A percentile compares a stretch with the other conserved stretches of the same genome.
These are phyloP conservation scores for Panopea generosa DNA, from an alignment of 2,888 invertebrate genomes.

Conservation along the genomic window DNA sequence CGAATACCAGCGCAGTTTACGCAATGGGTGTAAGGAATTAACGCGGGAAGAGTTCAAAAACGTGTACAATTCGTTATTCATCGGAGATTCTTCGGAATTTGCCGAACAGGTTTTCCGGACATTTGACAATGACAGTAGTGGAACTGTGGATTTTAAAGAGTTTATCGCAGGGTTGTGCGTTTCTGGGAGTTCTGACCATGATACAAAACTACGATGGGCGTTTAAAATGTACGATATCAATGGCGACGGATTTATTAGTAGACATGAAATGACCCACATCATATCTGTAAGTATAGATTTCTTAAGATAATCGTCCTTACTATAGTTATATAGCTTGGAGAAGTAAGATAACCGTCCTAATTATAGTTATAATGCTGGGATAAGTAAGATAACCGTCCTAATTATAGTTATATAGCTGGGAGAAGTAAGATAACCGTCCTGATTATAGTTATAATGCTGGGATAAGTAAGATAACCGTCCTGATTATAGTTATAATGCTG, in stretches of 20 bases:
- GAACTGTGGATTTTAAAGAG: constrained; percentile 58
- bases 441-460: too few relatives aligned
- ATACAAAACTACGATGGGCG: constrained; percentile 63
- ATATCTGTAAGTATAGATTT: constrained; percentile 35
- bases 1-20: constrained; percentile 28
- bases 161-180: constrained; percentile 67
- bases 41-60: constrained; percentile 51
- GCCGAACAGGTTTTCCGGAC: constrained; percentile 64
- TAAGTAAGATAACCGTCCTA: too few relatives aligned
- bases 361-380: too few relatives aligned
- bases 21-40: constrained; percentile 29
- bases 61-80: constrained; percentile 59
- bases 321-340: too few relatives aligned
- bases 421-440: too few relatives aligned
- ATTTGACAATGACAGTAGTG: constrained; percentile 57
- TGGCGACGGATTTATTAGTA: constrained; percentile 59
- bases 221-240: constrained; percentile 68
- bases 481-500: too few relatives aligned
- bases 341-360: too few relatives aligned
- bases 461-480: too few relatives aligned
- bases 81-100: constrained; percentile 59
- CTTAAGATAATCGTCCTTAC: too few relatives aligned
- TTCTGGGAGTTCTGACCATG: constrained; percentile 56
- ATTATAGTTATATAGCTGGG: too few relatives aligned
- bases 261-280: constrained; percentile 60